A percentile compares a stretch with the other conserved stretches of the same genome.
Evolutionary conservation across 1,140 invertebrate species (phyloP).

Genomic region (Musca domestica): DNA sequence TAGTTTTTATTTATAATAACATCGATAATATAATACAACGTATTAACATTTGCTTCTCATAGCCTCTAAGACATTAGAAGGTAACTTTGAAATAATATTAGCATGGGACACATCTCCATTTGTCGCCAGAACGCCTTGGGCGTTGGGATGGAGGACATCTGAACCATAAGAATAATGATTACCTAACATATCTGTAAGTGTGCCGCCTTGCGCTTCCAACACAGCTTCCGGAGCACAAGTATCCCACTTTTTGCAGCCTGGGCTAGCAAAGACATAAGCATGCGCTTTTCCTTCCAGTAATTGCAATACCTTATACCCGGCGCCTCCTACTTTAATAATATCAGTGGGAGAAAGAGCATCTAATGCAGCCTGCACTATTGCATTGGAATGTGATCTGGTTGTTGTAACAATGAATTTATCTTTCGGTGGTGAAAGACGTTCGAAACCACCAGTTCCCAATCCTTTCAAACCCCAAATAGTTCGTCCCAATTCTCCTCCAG

Average conservation of each 20-base stretch:
- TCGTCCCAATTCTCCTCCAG: constrained; percentile 65
- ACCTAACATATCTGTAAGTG: constrained; percentile 88
- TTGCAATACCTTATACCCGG: constrained; percentile 92
- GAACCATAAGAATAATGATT: constrained; percentile 74
- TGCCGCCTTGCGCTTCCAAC: constrained; percentile 77
- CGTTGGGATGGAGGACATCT: constrained; percentile 68
- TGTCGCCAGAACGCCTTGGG: constrained; percentile 79
- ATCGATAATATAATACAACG: background rate
- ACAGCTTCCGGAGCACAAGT: constrained; percentile 97
- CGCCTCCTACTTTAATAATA: constrained; percentile 89
- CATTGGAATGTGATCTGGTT: constrained; percentile 89
- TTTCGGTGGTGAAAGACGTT: constrained; percentile 47
- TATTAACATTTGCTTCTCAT: constrained; percentile 13
- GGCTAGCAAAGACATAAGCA: constrained; percentile 93
- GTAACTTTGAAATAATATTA: constrained; percentile 53
- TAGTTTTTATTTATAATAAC: background rate
- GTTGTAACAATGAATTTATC: constrained; percentile 81
- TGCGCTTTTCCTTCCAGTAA: constrained; percentile 93
- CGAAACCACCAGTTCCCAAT: constrained; percentile 80
- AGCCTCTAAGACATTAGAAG: constrained; percentile 27
- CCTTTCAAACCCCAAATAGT: constrained; percentile 96
- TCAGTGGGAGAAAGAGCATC: constrained; percentile 80
- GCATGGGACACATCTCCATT: constrained; percentile 49
- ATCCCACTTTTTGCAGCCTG: constrained; percentile 98
- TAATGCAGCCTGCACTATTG: constrained; percentile 77